phyloP scores from a whole-genome alignment of 2,113 vertebrate genomes.

The Cromileptes altivelis region DNA sequence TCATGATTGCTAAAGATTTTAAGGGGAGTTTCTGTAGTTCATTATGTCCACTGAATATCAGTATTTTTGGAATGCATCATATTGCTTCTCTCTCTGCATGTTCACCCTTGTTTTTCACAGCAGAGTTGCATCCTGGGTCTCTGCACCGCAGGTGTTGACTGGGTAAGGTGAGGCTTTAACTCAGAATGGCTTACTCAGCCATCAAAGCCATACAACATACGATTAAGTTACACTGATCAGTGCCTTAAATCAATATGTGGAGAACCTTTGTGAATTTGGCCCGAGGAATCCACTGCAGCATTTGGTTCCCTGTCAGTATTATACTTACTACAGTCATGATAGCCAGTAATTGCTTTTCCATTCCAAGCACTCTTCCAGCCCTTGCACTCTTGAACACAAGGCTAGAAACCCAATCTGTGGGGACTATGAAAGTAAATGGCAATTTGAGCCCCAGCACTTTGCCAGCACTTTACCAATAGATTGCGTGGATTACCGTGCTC shows the following conservation, averaged over 20 bases:
- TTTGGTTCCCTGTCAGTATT: constrained; percentile 42
- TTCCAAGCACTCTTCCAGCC: constrained; percentile 65
- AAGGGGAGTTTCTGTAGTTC: neutral
- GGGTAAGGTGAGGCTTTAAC: neutral
- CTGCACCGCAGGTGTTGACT: neutral
- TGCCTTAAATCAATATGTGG: constrained; percentile 48
- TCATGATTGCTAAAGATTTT: neutral
- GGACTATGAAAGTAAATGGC: constrained; percentile 71
- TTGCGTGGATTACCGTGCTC: constrained; percentile 67
- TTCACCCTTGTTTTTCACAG: neutral
- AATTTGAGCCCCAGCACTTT: constrained; percentile 71
- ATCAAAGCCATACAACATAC: neutral
- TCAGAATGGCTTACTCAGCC: neutral
- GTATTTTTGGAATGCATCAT: neutral
- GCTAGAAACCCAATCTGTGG: constrained; percentile 69
- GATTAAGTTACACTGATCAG: constrained; percentile 11
- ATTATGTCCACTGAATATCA: neutral
- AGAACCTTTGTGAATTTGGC: constrained; percentile 45
- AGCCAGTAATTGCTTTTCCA: constrained; percentile 70
- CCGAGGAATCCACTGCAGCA: constrained; percentile 38
- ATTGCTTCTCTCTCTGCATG: neutral
- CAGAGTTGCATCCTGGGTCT: neutral
- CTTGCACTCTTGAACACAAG: constrained; percentile 70
- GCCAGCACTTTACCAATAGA: constrained; percentile 71
- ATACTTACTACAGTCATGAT: constrained; percentile 59